These are phyloP conservation scores for Cyrtodaria siliqua DNA, from an alignment of 2,888 invertebrate species.

Conservation along the genomic window DNA sequence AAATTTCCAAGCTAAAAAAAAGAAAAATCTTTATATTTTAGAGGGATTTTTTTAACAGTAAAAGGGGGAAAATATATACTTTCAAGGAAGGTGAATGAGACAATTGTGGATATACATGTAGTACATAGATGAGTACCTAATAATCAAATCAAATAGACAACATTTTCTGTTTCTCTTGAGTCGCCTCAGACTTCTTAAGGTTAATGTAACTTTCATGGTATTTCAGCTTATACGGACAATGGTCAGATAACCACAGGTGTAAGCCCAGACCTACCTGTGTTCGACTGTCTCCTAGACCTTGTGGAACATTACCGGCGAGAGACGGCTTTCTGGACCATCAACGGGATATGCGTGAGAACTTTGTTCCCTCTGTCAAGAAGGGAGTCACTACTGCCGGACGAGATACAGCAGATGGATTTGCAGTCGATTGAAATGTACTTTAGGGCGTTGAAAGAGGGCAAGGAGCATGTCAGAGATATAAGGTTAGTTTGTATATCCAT, in stretches of 20 bases:
- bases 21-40: no score
- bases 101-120: no score
- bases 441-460: slow-evolving; percentile 56
- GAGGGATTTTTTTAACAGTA: no score
- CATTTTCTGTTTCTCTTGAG: no score
- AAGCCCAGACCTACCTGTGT: slow-evolving; percentile 41
- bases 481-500: no score
- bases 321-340: slow-evolving; percentile 56
- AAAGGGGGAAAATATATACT: no score
- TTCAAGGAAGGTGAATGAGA: no score
- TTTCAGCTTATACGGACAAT: slow-evolving; percentile 31
- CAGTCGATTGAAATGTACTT: slow-evolving; percentile 57
- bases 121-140: no score
- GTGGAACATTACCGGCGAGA: slow-evolving; percentile 47
- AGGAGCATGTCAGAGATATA: slow-evolving; percentile 57
- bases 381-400: slow-evolving; percentile 55
- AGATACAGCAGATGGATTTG: slow-evolving; percentile 57
- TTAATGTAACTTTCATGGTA: no score
- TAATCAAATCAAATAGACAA: no score
- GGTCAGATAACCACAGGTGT: slow-evolving; percentile 47
- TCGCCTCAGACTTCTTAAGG: no score
- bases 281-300: slow-evolving; percentile 44
- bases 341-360: slow-evolving; percentile 53
- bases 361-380: slow-evolving; percentile 58
- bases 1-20: no score